These are phyloP conservation scores for Heteromyza rotundicornis DNA, from an alignment of 2,888 invertebrate genomes.

Conservation along the genomic window DNA sequence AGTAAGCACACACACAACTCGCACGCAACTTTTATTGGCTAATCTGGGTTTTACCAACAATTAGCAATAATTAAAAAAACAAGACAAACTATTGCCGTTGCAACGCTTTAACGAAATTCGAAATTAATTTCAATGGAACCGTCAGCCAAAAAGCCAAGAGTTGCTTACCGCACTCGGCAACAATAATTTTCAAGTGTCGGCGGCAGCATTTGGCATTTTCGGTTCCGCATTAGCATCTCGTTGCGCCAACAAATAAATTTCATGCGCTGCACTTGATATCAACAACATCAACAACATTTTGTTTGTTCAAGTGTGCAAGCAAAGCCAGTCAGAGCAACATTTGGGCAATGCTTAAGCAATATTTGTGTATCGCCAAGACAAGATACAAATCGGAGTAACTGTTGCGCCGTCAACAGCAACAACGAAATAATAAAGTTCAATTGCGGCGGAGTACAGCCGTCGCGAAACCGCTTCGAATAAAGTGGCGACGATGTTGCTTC, in stretches of 20 bases:
- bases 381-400: conserved; percentile 2
- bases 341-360: neutral
- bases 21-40: too few species aligned
- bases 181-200: neutral
- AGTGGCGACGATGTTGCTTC: conserved; percentile 1
- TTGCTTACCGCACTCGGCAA: neutral
- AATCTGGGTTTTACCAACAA: too few species aligned
- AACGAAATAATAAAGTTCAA: conserved; percentile 4
- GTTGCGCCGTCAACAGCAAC: too few species aligned
- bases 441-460: neutral
- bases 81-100: neutral
- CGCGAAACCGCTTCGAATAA: neutral
- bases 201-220: neutral
- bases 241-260: conserved; percentile 7
- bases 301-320: neutral
- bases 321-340: neutral
- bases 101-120: neutral
- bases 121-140: neutral
- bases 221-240: conserved; percentile 8
- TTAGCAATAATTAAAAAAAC: too few species aligned
- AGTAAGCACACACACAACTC: too few species aligned
- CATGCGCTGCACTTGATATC: conserved; percentile 4
- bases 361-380: too few species aligned
- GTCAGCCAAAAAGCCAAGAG: conserved; percentile 1
- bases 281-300: neutral